These are phyloP conservation scores for Zosterops japonicus DNA, from an alignment of 2,113 vertebrate species.

Conservation along the genomic window DNA sequence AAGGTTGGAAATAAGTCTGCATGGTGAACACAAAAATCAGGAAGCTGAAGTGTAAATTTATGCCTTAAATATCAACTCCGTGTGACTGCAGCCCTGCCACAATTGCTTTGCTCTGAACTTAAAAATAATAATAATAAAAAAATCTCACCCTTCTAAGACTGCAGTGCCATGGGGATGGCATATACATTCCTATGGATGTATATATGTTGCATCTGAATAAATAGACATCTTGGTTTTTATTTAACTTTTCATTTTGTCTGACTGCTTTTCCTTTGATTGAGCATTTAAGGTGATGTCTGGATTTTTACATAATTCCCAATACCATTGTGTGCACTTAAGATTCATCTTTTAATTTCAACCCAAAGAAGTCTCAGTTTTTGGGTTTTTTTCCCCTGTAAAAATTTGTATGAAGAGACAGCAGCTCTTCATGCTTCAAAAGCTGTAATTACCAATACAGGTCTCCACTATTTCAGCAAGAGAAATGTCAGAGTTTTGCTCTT, in stretches of 20 bases:
- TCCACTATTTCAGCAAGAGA: background rate
- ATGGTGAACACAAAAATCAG: background rate
- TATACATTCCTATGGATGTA: background rate
- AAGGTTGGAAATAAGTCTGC: background rate
- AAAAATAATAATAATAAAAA: background rate
- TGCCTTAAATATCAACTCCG: background rate
- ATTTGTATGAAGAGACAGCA: background rate
- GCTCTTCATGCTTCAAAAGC: background rate
- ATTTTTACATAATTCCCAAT: background rate
- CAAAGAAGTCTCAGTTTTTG: background rate
- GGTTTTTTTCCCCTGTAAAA: background rate
- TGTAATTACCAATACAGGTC: background rate
- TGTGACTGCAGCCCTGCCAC: background rate
- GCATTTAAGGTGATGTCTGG: background rate
- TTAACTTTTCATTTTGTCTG: background rate
- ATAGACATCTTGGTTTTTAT: background rate
- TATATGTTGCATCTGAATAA: accelerated
- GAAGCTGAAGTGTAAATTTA: background rate
- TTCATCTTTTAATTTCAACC: background rate
- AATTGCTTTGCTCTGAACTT: background rate
- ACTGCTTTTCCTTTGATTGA: background rate
- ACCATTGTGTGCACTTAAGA: background rate
- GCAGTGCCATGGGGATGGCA: background rate
- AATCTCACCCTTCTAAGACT: background rate
- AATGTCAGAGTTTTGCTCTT: background rate